Percentiles rank a stretch among this genome's conserved stretches.
These are phyloP conservation scores for Aptenodytes forsteri DNA, from an alignment of 2,113 vertebrate genomes.

Conservation along the genomic window DNA sequence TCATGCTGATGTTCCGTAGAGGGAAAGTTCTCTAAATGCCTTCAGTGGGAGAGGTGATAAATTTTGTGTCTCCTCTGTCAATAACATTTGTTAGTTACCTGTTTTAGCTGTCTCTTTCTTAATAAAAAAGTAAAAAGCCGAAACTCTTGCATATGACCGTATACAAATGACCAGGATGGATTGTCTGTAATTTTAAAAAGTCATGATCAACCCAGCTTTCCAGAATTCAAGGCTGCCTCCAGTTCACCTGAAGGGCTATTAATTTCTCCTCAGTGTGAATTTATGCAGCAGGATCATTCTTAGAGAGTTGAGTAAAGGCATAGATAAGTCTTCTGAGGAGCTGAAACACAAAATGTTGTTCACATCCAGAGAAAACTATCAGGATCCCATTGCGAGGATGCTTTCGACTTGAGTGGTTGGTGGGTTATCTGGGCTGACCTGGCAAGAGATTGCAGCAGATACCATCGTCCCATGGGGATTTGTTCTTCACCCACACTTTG, in stretches of 20 bases:
- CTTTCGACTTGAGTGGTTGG: background rate
- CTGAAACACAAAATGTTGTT: background rate
- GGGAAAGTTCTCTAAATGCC: background rate
- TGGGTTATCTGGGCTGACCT: background rate
- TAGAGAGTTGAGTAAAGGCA: background rate
- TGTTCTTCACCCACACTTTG: background rate
- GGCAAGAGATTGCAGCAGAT: background rate
- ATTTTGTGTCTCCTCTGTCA: background rate
- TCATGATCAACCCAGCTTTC: background rate
- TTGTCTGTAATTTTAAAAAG: background rate
- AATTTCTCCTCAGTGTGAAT: background rate
- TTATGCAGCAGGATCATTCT: background rate
- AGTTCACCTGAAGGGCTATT: background rate
- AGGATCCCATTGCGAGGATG: background rate
- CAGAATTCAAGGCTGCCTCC: background rate
- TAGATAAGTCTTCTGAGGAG: background rate
- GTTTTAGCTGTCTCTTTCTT: background rate
- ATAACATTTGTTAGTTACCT: background rate
- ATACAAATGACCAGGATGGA: background rate
- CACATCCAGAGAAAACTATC: fast-evolving
- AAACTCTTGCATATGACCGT: background rate
- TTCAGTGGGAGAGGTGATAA: background rate
- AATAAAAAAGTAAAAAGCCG: background rate
- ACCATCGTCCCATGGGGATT: background rate
- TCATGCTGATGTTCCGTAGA: background rate